Conservation (phyloP, 2,888 invertebrate species). For the Acanthoscelides obtectus region DNA sequence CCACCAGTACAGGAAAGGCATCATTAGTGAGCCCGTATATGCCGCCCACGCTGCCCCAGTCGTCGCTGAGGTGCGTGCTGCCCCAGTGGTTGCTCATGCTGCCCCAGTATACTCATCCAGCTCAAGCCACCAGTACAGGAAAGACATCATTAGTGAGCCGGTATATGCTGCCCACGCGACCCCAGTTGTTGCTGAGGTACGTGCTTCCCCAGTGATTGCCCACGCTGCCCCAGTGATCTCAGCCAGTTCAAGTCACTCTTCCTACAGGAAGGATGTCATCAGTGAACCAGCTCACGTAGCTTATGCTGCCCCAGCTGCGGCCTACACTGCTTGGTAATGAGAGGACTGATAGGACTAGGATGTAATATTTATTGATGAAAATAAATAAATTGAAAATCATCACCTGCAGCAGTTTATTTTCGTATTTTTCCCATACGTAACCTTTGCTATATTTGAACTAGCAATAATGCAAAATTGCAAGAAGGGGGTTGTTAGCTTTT, state of each 20-base stretch:
- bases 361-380: neutral
- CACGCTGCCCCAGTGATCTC: slow-evolving; percentile 27
- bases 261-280: slow-evolving; percentile 29
- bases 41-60: slow-evolving; percentile 11
- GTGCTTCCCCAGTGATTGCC: slow-evolving; percentile 5
- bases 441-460: no score
- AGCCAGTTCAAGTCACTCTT: slow-evolving; percentile 25
- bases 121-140: slow-evolving; percentile 22
- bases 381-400: neutral
- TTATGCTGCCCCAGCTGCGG: slow-evolving; percentile 13
- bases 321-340: slow-evolving; percentile 9
- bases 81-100: slow-evolving; percentile 6
- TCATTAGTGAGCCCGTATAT: slow-evolving; percentile 25
- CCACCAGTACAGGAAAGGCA: slow-evolving; percentile 27
- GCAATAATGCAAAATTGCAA: no score
- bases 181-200: slow-evolving; percentile 4
- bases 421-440: no score
- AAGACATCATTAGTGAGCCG: slow-evolving; percentile 27
- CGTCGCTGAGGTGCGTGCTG: slow-evolving; percentile 5
- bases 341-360: slow-evolving; percentile 2
- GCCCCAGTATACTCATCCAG: slow-evolving; percentile 2
- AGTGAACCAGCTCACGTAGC: slow-evolving; percentile 24
- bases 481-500: no score
- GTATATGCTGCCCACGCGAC: slow-evolving; percentile 16
- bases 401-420: neutral